phyloP scores from a whole-genome alignment of 2,113 vertebrate genomes.

The Corythaeola cristata region DNA sequence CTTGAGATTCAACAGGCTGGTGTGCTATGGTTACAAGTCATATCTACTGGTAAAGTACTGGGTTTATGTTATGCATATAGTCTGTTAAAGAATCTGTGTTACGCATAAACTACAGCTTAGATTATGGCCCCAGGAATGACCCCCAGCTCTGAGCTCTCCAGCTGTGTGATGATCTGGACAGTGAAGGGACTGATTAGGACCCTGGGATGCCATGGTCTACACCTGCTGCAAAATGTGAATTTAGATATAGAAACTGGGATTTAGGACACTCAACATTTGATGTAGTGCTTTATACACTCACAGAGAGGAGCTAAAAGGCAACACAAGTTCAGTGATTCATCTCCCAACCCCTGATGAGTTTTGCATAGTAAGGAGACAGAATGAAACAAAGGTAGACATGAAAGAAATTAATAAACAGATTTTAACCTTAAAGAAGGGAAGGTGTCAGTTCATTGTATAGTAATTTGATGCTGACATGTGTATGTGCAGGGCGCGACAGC shows the following conservation, averaged over 20 bases:
- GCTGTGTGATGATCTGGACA: neutral
- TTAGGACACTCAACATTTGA: neutral
- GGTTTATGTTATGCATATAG: neutral
- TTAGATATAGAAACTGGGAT: neutral
- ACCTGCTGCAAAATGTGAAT: neutral
- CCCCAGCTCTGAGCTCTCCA: neutral
- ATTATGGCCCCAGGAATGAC: neutral
- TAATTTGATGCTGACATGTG: neutral
- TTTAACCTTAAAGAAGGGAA: neutral
- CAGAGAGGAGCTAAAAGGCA: slow-evolving; percentile 26
- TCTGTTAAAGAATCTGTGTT: neutral
- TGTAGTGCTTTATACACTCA: slow-evolving; percentile 1
- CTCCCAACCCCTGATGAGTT: neutral
- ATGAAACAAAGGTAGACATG: neutral
- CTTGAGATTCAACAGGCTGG: neutral
- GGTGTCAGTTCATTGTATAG: neutral
- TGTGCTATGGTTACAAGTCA: neutral
- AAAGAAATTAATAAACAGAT: neutral
- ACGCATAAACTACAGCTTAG: neutral
- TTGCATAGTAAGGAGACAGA: neutral
- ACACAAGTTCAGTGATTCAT: neutral
- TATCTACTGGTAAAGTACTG: neutral
- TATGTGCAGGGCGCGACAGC: neutral
- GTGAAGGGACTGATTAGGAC: neutral
- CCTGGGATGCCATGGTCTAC: neutral